Conservation (phyloP, 2,888 invertebrate genomes). For the Agrilus mali region DNA sequence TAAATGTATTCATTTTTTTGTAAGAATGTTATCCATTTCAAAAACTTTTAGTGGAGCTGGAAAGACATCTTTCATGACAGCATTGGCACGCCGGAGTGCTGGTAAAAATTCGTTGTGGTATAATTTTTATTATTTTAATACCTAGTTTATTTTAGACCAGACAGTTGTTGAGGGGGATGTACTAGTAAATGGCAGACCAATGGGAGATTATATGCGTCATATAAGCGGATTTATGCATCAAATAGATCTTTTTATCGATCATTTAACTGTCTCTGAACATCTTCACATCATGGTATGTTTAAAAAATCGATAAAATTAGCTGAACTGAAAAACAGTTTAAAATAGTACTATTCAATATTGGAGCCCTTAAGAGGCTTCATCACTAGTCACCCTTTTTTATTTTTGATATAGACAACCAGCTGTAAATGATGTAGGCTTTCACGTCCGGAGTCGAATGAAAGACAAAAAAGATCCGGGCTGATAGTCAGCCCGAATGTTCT, state of each 20-base stretch:
- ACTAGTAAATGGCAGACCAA: constrained; percentile 59
- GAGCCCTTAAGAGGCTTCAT: too few species aligned
- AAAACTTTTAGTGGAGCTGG: constrained; percentile 63
- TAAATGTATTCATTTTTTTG: too few species aligned
- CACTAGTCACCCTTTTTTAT: too few species aligned
- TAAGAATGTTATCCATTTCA: too few species aligned
- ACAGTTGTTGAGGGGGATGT: constrained; percentile 67
- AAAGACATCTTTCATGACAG: constrained; percentile 79
- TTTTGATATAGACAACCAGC: too few species aligned
- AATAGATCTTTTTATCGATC: constrained; percentile 77
- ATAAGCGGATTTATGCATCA: constrained; percentile 86
- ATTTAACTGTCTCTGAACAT: constrained; percentile 78
- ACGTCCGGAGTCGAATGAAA: too few species aligned
- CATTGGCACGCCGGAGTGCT: constrained; percentile 63
- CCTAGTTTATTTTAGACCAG: constrained; percentile 38
- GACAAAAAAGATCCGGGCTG: too few species aligned
- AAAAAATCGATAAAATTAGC: neutral
- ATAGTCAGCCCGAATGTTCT: too few species aligned
- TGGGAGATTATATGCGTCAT: constrained; percentile 64
- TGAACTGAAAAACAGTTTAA: neutral
- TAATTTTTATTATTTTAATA: neutral
- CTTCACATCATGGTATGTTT: constrained; percentile 67
- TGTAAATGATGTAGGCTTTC: too few species aligned
- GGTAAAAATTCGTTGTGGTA: constrained; percentile 39
- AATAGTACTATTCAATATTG: too few species aligned